Evolutionary conservation across 2,797 vertebrate genomes (phyloP).

Genomic region (Melanotaenia boesemani): DNA sequence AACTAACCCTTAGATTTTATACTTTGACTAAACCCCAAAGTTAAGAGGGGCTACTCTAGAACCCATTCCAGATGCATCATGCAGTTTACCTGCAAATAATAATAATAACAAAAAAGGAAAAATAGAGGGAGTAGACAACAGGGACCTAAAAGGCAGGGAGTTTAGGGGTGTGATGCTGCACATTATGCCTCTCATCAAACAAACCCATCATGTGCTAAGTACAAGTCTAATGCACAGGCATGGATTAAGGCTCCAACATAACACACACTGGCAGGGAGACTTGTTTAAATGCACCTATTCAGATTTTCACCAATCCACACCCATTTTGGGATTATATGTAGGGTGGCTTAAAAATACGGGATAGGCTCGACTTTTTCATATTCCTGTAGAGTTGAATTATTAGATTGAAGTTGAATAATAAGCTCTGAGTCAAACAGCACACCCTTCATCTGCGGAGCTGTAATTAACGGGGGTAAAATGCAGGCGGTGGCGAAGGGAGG

Average conservation of each 20-base stretch:
- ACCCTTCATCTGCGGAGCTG: constrained; percentile 97
- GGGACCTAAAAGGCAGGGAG: constrained; percentile 18
- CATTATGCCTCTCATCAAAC: constrained; percentile 39
- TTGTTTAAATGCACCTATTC: constrained; percentile 88
- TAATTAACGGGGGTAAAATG: constrained; percentile 97
- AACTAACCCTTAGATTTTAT: constrained; percentile 31
- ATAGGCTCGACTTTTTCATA: constrained; percentile 78
- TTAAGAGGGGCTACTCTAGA: constrained; percentile 12
- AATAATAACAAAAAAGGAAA: background rate
- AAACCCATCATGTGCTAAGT: constrained; percentile 15
- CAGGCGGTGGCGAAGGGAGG: constrained; percentile 85
- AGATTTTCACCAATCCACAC: constrained; percentile 87
- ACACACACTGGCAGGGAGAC: constrained; percentile 51
- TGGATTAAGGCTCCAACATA: constrained; percentile 35
- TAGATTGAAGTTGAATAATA: constrained; percentile 99
- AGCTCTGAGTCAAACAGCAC: constrained; percentile 98
- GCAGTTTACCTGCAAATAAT: background rate
- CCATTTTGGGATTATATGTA: constrained; percentile 92
- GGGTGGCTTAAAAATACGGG: constrained; percentile 90
- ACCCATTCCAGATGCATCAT: background rate
- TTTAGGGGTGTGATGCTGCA: constrained; percentile 26
- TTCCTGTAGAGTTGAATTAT: constrained; percentile 98
- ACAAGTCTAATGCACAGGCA: constrained; percentile 20
- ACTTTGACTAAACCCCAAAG: constrained; percentile 25
- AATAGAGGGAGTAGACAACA: background rate